Base-by-base conservation (phyloP, 1,140 invertebrate species). In the Leptinotarsa lineolata region DNA sequence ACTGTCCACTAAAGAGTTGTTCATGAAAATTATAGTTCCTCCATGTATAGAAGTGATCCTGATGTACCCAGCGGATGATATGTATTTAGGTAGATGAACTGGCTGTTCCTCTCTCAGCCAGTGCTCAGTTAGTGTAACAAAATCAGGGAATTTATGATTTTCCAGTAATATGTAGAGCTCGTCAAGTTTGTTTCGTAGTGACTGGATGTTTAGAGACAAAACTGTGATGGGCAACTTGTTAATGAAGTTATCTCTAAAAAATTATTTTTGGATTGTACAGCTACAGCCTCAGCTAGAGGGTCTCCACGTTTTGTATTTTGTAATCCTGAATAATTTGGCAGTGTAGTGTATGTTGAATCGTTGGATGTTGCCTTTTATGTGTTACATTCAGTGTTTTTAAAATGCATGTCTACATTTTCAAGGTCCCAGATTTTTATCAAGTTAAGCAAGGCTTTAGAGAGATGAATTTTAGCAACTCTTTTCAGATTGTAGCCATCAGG, bases 121-220 rank as follows among this genome's bases (percentile, higher is more conserved):
- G 60, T 61, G 60, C 11, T 61, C 60, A 20, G 60, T 61, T 20
- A 61, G 60, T 11, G 21, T 18, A 20, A 61, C 60, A 22, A 61
- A 61, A 61, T 61, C 60, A 20, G 60, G 60, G 18, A 61, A 20
- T 1, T 61, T 20, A 12, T 61, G n/a, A n/a, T n/a, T n/a, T n/a
- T n/a, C n/a, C n/a, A 61, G 0, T 2, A 61, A 61, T 20, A 61
- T 61, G 15, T 3, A 58, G 18, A 58, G 54, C 18, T 3, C 54
- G 18, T 58, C 54, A 58, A 16, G 2, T 58, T 58, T 58, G 15
- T 61, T 61, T 20, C 60, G 4, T 2, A 20, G n/a, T 61, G 60
- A 61, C 18, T 22, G 15, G 60, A 61, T 61, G 21, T 20, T 61
- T 4, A 21, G 2, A 20, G 21, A 61, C 21, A 61, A 61, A 48